These are phyloP conservation scores for Holotrichia oblita DNA, from an alignment of 1,140 invertebrate species.

Conservation along the genomic window DNA sequence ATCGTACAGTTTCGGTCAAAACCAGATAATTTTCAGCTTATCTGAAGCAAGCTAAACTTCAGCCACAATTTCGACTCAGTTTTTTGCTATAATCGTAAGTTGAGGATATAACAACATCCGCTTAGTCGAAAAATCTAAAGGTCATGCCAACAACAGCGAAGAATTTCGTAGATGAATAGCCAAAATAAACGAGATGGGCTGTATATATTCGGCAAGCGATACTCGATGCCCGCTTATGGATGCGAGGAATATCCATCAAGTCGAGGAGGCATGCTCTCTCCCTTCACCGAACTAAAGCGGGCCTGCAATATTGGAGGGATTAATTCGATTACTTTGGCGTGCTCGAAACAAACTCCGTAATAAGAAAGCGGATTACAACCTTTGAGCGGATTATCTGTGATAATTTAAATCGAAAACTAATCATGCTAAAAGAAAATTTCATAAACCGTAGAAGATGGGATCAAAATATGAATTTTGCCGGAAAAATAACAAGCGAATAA, in stretches of 20 bases:
- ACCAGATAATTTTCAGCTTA: too few relatives aligned
- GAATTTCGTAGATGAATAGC: neutral
- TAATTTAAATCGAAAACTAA: conserved; percentile 18
- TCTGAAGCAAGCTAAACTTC: too few relatives aligned
- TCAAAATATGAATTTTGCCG: neutral
- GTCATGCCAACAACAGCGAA: neutral
- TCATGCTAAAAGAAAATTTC: neutral
- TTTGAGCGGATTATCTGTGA: neutral
- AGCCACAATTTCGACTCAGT: too few relatives aligned
- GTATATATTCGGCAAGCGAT: neutral
- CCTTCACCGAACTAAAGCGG: neutral
- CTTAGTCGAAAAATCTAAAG: neutral
- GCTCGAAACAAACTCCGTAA: neutral
- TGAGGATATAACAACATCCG: neutral
- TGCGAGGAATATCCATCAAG: neutral
- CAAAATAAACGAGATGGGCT: neutral
- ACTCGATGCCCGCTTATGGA: neutral
- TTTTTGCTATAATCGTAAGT: neutral
- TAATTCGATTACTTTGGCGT: conserved; percentile 10
- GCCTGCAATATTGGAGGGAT: neutral
- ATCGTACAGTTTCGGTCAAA: too few relatives aligned
- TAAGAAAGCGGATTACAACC: conserved; percentile 12
- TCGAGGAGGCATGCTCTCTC: neutral
- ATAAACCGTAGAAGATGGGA: neutral
- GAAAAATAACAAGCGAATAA: too few relatives aligned